A percentile compares a stretch with the other conserved stretches of the same genome.
These are phyloP conservation scores for Cinclus mexicanus DNA, from an alignment of 2,113 vertebrate genomes.

Conservation along the genomic window DNA sequence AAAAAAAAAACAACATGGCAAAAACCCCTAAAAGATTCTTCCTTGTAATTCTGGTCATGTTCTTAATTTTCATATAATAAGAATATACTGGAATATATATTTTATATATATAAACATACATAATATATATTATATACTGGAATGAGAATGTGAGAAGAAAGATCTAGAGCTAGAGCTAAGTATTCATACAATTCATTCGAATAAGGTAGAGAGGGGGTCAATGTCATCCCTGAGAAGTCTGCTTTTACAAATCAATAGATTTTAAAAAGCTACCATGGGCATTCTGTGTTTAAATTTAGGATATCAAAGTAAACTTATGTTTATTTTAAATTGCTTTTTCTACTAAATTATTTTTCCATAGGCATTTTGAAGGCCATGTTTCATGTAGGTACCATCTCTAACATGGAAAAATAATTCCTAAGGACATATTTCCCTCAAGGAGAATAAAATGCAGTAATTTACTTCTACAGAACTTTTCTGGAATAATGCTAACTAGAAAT, in stretches of 20 bases:
- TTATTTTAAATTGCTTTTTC: neutral
- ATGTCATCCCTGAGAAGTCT: neutral
- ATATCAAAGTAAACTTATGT: neutral
- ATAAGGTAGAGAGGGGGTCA: neutral
- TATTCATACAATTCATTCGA: neutral
- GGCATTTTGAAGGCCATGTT: neutral
- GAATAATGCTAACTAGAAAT: neutral
- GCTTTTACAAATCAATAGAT: neutral
- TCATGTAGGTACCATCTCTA: neutral
- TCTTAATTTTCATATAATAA: neutral
- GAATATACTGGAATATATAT: neutral
- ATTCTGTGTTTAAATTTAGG: neutral
- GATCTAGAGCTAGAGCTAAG: neutral
- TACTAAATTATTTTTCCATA: neutral
- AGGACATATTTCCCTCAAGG: neutral
- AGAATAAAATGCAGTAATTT: neutral
- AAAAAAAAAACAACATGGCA: accelerated
- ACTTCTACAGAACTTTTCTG: neutral
- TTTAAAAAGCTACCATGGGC: neutral
- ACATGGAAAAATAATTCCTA: neutral
- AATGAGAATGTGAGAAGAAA: neutral
- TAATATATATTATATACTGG: neutral
- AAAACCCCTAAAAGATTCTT: neutral
- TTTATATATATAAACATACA: neutral
- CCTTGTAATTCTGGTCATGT: neutral